Conservation (phyloP, 2,888 invertebrate genomes). For the Drosophila koepferae region DNA sequence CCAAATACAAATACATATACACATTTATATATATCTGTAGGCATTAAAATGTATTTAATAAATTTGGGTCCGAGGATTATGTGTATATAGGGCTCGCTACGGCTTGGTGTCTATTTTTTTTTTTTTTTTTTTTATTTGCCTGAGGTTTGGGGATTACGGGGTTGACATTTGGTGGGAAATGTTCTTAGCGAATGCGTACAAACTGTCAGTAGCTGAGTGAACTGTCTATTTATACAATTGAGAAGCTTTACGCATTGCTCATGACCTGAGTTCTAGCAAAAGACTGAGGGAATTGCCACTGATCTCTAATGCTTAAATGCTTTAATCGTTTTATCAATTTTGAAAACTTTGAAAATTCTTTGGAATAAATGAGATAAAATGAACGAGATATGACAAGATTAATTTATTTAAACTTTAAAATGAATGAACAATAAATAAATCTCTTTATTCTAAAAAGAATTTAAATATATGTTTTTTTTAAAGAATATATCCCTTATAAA, state of each 20-base stretch:
- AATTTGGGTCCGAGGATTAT: constrained; percentile 67
- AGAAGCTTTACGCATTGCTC: constrained; percentile 40
- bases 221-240: constrained; percentile 61
- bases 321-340: constrained; percentile 16
- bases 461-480: background rate
- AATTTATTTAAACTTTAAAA: background rate
- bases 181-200: constrained; percentile 52
- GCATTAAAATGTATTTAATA: constrained; percentile 78
- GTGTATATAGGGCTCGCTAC: constrained; percentile 42
- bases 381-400: background rate
- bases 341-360: background rate
- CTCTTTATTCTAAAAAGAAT: too few relatives aligned
- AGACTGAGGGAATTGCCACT: constrained; percentile 22
- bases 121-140: constrained; percentile 14
- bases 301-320: constrained; percentile 1
- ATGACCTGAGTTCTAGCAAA: constrained; percentile 50
- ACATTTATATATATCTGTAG: constrained; percentile 33
- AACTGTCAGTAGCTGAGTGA: constrained; percentile 50
- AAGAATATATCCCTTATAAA: too few relatives aligned
- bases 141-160: constrained; percentile 44
- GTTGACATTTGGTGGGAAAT: constrained; percentile 73
- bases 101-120: constrained; percentile 27
- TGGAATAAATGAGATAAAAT: background rate
- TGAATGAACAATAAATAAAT: background rate
- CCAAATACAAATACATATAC: constrained; percentile 8